Percentiles rank a stretch among this genome's conserved stretches.
These are phyloP conservation scores for Antrozous pallidus DNA, from an alignment of 2,797 vertebrate species.

Conservation along the genomic window DNA sequence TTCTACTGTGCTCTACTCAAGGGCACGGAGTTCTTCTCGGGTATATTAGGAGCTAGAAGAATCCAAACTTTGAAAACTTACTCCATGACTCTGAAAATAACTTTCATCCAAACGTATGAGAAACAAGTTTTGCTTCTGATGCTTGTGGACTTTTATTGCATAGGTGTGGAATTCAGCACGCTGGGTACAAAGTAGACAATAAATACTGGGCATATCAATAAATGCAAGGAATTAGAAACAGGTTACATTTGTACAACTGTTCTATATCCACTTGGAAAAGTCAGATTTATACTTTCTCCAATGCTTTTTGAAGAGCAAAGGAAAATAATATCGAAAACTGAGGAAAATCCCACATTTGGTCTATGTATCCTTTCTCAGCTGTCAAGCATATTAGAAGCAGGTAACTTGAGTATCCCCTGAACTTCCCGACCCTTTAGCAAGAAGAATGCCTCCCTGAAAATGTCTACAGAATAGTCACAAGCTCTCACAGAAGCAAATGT, in stretches of 20 bases:
- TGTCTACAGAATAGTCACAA: not conserved
- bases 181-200: not conserved
- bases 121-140: not conserved
- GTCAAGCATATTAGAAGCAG: not conserved
- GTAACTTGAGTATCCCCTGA: not conserved
- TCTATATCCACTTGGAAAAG: not conserved
- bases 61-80: conserved; percentile 13
- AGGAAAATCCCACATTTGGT: not conserved
- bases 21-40: not conserved
- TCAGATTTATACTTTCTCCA: not conserved
- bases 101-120: not conserved
- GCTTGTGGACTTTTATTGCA: not conserved
- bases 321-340: not conserved
- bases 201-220: not conserved
- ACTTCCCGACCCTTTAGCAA: not conserved
- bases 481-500: not conserved
- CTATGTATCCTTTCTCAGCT: not conserved
- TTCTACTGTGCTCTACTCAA: not conserved
- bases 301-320: not conserved
- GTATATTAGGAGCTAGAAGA: not conserved
- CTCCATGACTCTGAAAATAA: not conserved
- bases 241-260: not conserved
- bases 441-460: not conserved
- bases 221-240: not conserved
- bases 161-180: not conserved